phyloP scores from a whole-genome alignment of 2,797 vertebrate species.

The Selene dorsalis region DNA sequence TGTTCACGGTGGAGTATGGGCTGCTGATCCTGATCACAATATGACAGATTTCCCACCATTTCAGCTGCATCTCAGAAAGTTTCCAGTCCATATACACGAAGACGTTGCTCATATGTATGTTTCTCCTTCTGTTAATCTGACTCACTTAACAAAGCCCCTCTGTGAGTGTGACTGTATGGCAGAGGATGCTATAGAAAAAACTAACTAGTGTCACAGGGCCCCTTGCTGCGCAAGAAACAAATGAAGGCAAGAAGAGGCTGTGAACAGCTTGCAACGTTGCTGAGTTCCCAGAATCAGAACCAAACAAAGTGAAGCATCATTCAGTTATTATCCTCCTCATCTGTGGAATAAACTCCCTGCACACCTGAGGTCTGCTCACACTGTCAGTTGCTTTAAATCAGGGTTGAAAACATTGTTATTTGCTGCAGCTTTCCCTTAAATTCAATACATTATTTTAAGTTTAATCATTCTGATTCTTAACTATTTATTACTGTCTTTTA shows the following conservation, averaged over 20 bases:
- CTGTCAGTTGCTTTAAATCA: too few relatives aligned
- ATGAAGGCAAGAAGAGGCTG: constrained; percentile 9
- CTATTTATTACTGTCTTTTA: too few relatives aligned
- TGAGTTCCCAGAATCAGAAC: too few relatives aligned
- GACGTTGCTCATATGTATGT: constrained; percentile 43
- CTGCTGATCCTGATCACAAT: constrained; percentile 21
- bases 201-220: constrained; percentile 31
- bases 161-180: constrained; percentile 28
- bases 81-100: constrained; percentile 24
- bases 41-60: not conserved
- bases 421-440: too few relatives aligned
- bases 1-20: not conserved
- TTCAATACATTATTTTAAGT: too few relatives aligned
- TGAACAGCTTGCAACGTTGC: constrained; percentile 56
- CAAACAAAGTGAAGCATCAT: too few relatives aligned
- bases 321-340: too few relatives aligned
- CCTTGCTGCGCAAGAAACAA: constrained; percentile 23
- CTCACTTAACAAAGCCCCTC: constrained; percentile 46
- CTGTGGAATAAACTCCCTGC: too few relatives aligned
- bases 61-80: constrained; percentile 25
- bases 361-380: too few relatives aligned
- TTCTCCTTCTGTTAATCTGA: constrained; percentile 48
- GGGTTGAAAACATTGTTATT: too few relatives aligned
- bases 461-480: too few relatives aligned
- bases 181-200: constrained; percentile 48